Conservation (phyloP, 2,113 vertebrate genomes). For the Corythaixoides concolor region DNA sequence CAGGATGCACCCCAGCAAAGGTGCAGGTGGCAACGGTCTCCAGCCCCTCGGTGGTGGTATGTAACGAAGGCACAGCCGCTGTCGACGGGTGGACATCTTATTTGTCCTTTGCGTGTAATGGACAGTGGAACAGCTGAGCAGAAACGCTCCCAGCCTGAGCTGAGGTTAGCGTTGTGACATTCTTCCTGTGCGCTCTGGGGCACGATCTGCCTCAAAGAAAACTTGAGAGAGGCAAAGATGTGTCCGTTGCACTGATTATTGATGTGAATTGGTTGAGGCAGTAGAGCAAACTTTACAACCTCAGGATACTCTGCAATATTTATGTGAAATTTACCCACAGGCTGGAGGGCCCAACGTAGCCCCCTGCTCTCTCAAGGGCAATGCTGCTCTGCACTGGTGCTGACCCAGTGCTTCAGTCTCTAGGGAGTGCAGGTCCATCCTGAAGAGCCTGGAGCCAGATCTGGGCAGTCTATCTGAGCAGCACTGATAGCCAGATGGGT, state of each 20-base stretch:
- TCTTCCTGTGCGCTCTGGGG: neutral
- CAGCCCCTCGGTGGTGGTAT: rapidly evolving
- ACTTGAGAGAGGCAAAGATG: neutral
- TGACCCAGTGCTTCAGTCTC: neutral
- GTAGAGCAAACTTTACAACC: neutral
- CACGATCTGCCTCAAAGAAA: neutral
- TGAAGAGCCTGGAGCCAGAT: neutral
- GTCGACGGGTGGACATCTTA: too few species aligned
- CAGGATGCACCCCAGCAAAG: neutral
- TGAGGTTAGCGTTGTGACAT: rapidly evolving
- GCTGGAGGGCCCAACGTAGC: rapidly evolving
- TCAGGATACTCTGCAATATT: neutral
- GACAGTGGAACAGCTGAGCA: neutral
- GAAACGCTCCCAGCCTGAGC: neutral
- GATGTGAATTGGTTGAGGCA: neutral
- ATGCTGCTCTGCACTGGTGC: neutral
- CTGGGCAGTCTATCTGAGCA: neutral
- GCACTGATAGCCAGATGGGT: neutral
- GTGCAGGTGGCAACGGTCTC: neutral
- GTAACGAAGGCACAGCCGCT: rapidly evolving
- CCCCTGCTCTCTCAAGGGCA: neutral
- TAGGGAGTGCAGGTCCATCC: neutral
- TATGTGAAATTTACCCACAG: neutral
- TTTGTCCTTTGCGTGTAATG: neutral
- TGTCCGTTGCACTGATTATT: rapidly evolving